Evolutionary conservation across 1,140 invertebrate genomes (phyloP).

Genomic region (Drosophila navojoa): DNA sequence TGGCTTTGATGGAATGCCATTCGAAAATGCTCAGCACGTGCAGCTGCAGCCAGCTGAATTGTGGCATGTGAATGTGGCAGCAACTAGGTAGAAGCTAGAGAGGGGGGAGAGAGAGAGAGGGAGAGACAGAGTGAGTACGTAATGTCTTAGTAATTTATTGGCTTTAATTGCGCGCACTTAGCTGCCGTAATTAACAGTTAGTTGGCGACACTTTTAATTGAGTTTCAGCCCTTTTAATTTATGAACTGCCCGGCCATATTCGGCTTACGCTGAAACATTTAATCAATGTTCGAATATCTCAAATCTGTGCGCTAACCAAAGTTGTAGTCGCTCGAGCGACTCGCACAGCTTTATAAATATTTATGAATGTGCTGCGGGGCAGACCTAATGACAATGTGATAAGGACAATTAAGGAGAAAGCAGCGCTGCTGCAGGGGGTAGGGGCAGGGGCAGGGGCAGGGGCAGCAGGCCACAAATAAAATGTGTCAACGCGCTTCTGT

Average conservation of each 20-base stretch:
- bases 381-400: constrained; percentile 78
- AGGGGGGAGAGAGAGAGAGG: not conserved
- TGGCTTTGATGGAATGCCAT: constrained; percentile 62
- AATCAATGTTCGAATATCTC: constrained; percentile 79
- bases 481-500: constrained; percentile 42
- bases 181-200: constrained; percentile 66
- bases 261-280: constrained; percentile 69
- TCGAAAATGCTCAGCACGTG: constrained; percentile 72
- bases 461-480: constrained; percentile 38
- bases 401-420: constrained; percentile 82
- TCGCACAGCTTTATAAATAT: constrained; percentile 63
- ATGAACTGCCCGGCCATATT: constrained; percentile 74
- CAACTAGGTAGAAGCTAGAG: not conserved
- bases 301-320: constrained; percentile 59
- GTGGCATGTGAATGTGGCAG: constrained; percentile 8
- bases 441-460: not conserved
- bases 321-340: constrained; percentile 2
- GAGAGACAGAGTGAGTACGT: not conserved
- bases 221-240: constrained; percentile 81
- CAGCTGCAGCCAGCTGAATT: constrained; percentile 23
- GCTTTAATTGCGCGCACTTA: constrained; percentile 56
- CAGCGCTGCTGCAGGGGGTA: constrained; percentile 22
- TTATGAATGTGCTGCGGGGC: constrained; percentile 53
- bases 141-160: constrained; percentile 56
- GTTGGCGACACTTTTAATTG: constrained; percentile 73